These are phyloP conservation scores for Perccottus glenii DNA, from an alignment of 2,113 vertebrate species.

Conservation along the genomic window DNA sequence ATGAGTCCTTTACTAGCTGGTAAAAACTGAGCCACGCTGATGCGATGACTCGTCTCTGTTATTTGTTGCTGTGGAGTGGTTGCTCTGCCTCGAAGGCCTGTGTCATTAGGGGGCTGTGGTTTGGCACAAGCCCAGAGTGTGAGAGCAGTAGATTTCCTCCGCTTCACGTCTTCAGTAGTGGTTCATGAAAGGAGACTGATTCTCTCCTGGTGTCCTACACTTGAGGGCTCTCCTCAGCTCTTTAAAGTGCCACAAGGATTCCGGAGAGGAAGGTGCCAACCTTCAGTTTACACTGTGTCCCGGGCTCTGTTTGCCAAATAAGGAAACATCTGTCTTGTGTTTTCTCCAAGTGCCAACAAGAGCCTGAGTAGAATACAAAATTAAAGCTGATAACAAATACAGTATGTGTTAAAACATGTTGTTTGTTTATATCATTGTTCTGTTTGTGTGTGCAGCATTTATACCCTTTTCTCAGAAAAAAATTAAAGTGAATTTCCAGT, in stretches of 20 bases:
- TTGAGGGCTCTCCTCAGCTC: constrained; percentile 25
- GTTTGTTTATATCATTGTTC: constrained; percentile 35
- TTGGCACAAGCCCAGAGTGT: constrained; percentile 60
- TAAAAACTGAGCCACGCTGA: constrained; percentile 18
- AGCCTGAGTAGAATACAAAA: neutral
- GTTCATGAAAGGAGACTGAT: constrained; percentile 54
- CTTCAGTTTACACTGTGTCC: constrained; percentile 61
- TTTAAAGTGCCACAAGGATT: constrained; percentile 52
- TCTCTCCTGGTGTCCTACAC: constrained; percentile 48
- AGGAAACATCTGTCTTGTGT: constrained; percentile 73
- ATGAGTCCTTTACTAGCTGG: constrained; percentile 33
- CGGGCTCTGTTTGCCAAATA: constrained; percentile 70
- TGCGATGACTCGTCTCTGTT: constrained; percentile 28
- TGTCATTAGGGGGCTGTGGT: constrained; percentile 60
- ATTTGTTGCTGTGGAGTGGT: constrained; percentile 38
- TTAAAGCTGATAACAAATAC: neutral
- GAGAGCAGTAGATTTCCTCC: constrained; percentile 60
- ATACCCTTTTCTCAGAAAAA: constrained; percentile 44
- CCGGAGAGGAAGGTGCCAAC: constrained; percentile 66
- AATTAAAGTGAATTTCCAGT: constrained; percentile 13
- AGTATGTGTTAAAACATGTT: neutral
- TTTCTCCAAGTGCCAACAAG: constrained; percentile 41
- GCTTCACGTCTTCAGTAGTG: constrained; percentile 33
- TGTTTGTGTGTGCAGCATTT: constrained; percentile 14
- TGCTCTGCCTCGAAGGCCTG: constrained; percentile 45